Evolutionary conservation across 1,140 invertebrate genomes (phyloP).

Genomic region (Andricus grossulariae): DNA sequence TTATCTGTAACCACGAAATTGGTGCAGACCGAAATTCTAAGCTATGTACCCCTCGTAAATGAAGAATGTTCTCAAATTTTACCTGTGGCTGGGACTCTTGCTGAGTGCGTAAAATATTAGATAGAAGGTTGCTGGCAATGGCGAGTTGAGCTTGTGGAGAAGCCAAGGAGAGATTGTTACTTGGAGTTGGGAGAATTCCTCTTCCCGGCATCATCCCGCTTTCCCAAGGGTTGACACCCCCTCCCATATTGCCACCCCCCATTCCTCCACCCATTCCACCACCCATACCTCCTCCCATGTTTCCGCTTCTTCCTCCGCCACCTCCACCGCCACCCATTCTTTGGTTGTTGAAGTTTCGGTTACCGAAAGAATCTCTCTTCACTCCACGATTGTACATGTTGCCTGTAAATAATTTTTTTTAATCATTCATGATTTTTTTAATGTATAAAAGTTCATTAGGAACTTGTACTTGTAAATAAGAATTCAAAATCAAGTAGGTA

Average conservation of each 20-base stretch:
- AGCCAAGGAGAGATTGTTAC: constrained; percentile 71
- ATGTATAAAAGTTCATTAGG: no score
- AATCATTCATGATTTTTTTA: no score
- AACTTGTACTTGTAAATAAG: no score
- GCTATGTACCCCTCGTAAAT: no score
- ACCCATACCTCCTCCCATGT: constrained; percentile 47
- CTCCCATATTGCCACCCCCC: constrained; percentile 44
- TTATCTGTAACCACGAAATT: no score
- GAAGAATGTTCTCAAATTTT: constrained; percentile 24
- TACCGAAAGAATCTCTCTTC: constrained; percentile 68
- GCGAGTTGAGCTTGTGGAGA: constrained; percentile 74
- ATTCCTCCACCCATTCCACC: constrained; percentile 59
- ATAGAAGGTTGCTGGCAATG: constrained; percentile 74
- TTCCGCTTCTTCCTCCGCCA: constrained; percentile 56
- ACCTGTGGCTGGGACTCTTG: constrained; percentile 72
- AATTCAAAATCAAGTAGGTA: no score
- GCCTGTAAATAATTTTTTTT: background rate
- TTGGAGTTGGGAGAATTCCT: constrained; percentile 73
- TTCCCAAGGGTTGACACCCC: constrained; percentile 75
- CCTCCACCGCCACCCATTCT: constrained; percentile 67
- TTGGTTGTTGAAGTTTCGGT: constrained; percentile 68
- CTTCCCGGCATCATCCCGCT: constrained; percentile 75
- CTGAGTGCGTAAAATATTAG: constrained; percentile 72
- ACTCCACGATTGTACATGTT: constrained; percentile 66
- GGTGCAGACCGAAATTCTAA: no score